Conservation (phyloP, 2,113 vertebrate genomes). For the Etheostoma spectabile region DNA sequence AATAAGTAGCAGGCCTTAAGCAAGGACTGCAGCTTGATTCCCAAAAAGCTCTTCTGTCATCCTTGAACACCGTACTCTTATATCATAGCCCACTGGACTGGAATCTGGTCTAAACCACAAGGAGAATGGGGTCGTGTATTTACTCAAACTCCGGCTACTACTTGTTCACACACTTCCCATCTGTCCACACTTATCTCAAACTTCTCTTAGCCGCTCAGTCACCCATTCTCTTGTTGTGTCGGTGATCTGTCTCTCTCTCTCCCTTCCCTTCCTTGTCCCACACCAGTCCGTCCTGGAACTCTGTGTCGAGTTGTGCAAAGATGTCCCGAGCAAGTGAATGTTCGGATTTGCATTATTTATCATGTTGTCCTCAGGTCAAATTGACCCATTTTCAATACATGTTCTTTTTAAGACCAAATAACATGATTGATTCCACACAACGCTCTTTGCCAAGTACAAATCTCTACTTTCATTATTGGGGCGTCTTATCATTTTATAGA, state of each 20-base stretch:
- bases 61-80: conserved; percentile 15
- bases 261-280: not conserved
- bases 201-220: conserved; percentile 23
- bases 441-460: no score
- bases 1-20: conserved; percentile 5
- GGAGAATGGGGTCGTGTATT: conserved; percentile 12
- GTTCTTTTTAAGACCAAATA: no score
- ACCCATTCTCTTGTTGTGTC: conserved; percentile 24
- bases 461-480: no score
- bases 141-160: conserved; percentile 11
- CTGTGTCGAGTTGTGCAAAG: not conserved
- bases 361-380: not conserved
- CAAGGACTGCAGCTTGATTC: conserved; percentile 1
- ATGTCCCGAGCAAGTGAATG: not conserved
- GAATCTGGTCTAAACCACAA: conserved; percentile 15
- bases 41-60: conserved; percentile 33
- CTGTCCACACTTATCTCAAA: conserved; percentile 49
- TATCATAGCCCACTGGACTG: conserved; percentile 2
- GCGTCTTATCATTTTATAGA: no score
- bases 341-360: not conserved
- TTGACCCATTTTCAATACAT: no score
- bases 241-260: conserved; percentile 10
- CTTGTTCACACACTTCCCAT: conserved; percentile 31
- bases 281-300: not conserved
- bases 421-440: no score